Evolutionary conservation across 2,888 invertebrate species (phyloP).

Genomic region (Caenorhabditis sp.): DNA sequence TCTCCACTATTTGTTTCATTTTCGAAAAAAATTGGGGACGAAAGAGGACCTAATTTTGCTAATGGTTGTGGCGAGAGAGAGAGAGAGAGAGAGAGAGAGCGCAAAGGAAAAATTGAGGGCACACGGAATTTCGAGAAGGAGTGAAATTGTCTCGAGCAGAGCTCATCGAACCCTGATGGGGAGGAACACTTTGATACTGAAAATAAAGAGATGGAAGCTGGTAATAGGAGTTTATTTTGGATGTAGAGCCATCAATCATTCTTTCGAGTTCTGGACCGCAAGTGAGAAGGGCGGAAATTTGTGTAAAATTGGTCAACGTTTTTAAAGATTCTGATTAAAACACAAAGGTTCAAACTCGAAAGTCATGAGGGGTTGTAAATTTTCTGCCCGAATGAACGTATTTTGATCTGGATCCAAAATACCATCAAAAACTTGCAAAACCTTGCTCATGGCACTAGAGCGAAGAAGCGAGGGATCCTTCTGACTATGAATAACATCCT

Average conservation of each 20-base stretch:
- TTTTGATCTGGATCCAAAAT: too few species aligned
- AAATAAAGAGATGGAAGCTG: neutral
- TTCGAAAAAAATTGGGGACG: neutral
- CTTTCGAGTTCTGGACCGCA: neutral
- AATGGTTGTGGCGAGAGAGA: conserved; percentile 22
- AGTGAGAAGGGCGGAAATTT: neutral
- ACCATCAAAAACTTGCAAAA: too few species aligned
- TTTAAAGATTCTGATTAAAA: too few species aligned
- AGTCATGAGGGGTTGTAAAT: too few species aligned
- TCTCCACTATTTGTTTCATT: conserved; percentile 6
- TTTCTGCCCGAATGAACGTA: too few species aligned
- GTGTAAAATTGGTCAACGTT: neutral
- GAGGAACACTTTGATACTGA: neutral
- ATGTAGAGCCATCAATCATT: neutral
- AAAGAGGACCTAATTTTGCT: conserved; percentile 37
- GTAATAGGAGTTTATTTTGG: neutral
- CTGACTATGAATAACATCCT: too few species aligned
- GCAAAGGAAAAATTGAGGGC: neutral
- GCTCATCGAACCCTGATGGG: neutral
- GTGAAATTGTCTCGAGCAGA: neutral
- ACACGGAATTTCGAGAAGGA: neutral
- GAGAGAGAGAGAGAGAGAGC: neutral
- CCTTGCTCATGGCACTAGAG: too few species aligned
- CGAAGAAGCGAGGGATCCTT: too few species aligned
- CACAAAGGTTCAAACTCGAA: too few species aligned